Evolutionary conservation across 2,113 vertebrate genomes (phyloP), one percentile per base, ranked within the genome.

Genomic region (Phyllostomus discolor): DNA sequence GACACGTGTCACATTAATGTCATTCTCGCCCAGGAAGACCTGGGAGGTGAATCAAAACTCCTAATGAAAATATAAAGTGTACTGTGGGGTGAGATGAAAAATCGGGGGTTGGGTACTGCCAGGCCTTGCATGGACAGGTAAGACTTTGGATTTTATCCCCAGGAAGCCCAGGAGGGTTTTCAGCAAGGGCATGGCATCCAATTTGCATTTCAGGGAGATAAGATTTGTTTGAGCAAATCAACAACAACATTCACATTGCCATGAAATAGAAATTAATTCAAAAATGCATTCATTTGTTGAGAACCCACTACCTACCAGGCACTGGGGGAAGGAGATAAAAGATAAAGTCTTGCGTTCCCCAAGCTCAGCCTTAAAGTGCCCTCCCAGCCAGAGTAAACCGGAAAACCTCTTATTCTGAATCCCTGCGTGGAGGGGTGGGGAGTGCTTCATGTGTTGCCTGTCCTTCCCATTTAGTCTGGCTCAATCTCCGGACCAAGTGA

Each of bases 191-290:
- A 11, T 72, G 24, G 10, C 69, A 41, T 85, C 31, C 69, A 79
- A 43, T 96, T 94, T 96, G 67, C 75, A 96, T 89, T 96, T 85
- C 38, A 41, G 38, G 33, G 75, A 95, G 88, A 95, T 95, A 94
- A 76, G 64, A 96, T 89, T 88, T 75, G 84, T 85, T 82, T 92
- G 73, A 96, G 43, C 50, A 92, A 92, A 72, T 92, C 78, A 93
- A 95, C 80, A 97, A 66, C 93, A 94, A 88, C 90, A 91, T 91
- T 52, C 75, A 88, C 91, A 89, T 95, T 95, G 62, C 91, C 91
- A 38, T 72, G 73, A 94, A 93, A 64, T 93, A 35, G 91, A 83
- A 96, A 96, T 96, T 91, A 94, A 96, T 94, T 97, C 7, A 79
- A 91, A 95, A 94, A 66, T 35, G 82, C 52, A 31, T 91, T 76